Base-by-base conservation (phyloP, 2,888 invertebrate species). In the Acanthosepion esculentum region DNA sequence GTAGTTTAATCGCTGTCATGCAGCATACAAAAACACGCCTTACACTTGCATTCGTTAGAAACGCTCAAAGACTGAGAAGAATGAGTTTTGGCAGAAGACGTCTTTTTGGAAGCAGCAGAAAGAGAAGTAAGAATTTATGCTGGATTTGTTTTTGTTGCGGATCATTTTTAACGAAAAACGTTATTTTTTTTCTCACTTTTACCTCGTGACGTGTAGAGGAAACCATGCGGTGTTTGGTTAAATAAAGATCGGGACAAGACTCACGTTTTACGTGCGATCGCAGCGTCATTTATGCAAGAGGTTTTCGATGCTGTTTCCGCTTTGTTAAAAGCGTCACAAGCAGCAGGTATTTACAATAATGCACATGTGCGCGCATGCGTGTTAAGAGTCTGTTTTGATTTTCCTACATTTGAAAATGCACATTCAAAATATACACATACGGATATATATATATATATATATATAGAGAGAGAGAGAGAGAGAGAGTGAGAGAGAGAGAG, bases 311-410 rank as follows among this genome's bases (percentile, higher is more conserved):
- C n/a, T 29, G 78, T 78, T 78, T 78, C 78, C 78, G 78, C 78
- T 78, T 78, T 78, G 78, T n/a, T 78, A 78, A 78, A 78, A 78
- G 78, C 78, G 78, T 78, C 78, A 78, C 78, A 78, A 78, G 78
- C 78, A 78, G n/a, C n/a, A n/a, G 33, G n/a, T 78, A 78, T 78
- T 78, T n/a, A n/a, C 78, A 78, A 78, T 78, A 33, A 78, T 15
- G 78, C n/a, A 33, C 78, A 78, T 78, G 78, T 5, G n/a, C n/a
- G n/a, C 12, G n/a, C 33, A 23, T 78, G 78, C 78, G 23, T n/a
- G 78, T 78, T n/a, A 15, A 4, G 33, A 0, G n/a, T 78, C n/a
- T 10, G 10, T 78, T 78, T n/a, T n/a, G 78, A 5, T 3, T 15
- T 33, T 78, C 5, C 18, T 78, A 4, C n/a, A 78, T 10, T 78